These are phyloP conservation scores for Rhagoletis zephyria DNA, from an alignment of 1,140 invertebrate species.

Conservation along the genomic window DNA sequence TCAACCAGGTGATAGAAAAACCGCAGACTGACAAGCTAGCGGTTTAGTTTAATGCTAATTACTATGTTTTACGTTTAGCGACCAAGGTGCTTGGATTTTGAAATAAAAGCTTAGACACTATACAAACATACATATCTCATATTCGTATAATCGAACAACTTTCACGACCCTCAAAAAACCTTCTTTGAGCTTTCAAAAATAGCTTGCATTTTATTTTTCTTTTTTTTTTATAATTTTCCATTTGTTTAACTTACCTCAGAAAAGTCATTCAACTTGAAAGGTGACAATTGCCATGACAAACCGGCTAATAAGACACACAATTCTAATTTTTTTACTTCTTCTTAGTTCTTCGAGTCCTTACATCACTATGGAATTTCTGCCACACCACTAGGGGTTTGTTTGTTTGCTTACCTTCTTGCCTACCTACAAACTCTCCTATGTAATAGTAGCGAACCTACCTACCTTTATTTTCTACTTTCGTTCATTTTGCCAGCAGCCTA, in stretches of 20 bases:
- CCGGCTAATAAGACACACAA: no score
- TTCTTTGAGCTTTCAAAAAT: no score
- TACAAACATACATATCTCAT: no score
- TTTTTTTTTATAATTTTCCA: neutral
- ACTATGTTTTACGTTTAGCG: neutral
- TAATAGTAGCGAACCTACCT: neutral
- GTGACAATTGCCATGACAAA: constrained; percentile 40
- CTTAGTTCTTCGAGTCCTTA: neutral
- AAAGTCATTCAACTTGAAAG: constrained; percentile 25
- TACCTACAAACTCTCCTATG: neutral
- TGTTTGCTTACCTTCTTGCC: constrained; percentile 26
- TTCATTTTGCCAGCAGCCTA: neutral
- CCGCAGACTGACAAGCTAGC: neutral
- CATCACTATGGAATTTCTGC: neutral
- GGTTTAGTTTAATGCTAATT: neutral
- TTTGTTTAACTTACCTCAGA: neutral
- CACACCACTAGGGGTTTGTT: neutral
- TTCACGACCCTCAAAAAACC: no score
- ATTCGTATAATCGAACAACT: no score
- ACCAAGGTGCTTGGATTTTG: no score
- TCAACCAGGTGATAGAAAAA: neutral
- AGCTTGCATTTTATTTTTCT: no score
- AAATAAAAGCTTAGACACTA: no score
- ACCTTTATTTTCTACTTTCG: neutral
- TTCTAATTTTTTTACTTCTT: constrained; percentile 3